Conservation (phyloP, 1,140 invertebrate species). For the Aphelenchoides fujianensis region DNA sequence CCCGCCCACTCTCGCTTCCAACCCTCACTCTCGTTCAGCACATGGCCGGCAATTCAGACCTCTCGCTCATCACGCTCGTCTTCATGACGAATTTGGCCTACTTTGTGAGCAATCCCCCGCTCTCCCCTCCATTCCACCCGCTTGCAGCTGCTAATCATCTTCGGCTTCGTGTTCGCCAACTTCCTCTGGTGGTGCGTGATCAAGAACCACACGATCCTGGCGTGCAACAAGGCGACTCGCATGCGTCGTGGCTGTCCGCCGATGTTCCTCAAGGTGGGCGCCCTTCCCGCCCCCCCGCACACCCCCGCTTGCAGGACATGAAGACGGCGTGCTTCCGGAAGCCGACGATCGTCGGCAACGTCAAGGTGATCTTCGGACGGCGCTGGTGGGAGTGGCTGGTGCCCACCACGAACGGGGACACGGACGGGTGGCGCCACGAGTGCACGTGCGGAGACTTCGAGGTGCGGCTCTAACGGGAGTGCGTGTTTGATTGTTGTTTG, state of each 20-base stretch:
- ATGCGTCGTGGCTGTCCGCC: not conserved
- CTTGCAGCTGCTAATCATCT: constrained; percentile 7
- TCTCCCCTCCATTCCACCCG: too few species aligned
- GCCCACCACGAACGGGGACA: not conserved
- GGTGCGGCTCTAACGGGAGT: not conserved
- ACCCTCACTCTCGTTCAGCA: too few species aligned
- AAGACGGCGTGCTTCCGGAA: constrained; percentile 15
- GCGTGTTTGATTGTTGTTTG: not conserved
- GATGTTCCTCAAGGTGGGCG: not conserved
- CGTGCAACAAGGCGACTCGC: constrained; percentile 5
- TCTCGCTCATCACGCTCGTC: constrained; percentile 1
- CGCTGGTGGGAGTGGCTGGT: not conserved
- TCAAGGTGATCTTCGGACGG: constrained; percentile 12
- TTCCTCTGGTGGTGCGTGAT: not conserved
- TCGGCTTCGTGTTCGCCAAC: not conserved
- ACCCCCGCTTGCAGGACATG: not conserved
- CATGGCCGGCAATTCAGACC: too few species aligned
- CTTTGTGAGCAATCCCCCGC: too few species aligned
- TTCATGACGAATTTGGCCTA: not conserved
- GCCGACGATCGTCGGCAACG: not conserved
- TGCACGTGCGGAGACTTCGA: not conserved
- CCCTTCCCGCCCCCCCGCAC: not conserved
- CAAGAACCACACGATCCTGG: constrained; percentile 4
- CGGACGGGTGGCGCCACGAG: constrained; percentile 3
- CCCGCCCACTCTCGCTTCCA: too few species aligned